Evolutionary conservation across 2,797 vertebrate genomes (phyloP), one percentile per base, ranked within the genome.

Genomic region (Dendrocincla tyrannina): DNA sequence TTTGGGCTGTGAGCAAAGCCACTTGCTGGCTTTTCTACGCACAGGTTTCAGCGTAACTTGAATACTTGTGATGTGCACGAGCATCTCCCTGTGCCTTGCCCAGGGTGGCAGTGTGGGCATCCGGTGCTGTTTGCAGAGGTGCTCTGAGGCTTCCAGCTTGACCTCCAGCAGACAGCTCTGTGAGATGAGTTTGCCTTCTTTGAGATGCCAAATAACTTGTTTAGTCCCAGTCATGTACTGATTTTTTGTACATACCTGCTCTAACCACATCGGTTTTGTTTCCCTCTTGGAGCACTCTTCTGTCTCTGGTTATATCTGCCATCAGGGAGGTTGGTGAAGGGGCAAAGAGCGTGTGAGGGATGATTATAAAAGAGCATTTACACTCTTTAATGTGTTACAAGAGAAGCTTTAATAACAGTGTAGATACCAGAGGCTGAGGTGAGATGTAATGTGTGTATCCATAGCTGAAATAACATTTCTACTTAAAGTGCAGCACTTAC

Each of bases 401-500:
- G 0, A 76, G 81, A 24, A 79, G 74, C 55, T 94, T 86, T 91
- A 91, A 85, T 67, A 46, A 16, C 35, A 52, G 58, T 13, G 35
- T 39, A 63, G 62, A 5, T 32, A 59, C 20, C 74, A 90, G 74
- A 39, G 89, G 74, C 80, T 79, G 70, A 53, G 79, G 24, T 39
- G 86, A 69, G 56, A 49, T 8, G 49, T 52, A 82, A 82, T 70
- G 58, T 3, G 30, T 69, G 44, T 79, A 60, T n/a, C 69, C 74
- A 46, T n/a, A 82, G 59, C 27, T 91, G 92, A 92, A 91, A 89
- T 89, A 67, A 33, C 80, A 53, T 39, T 59, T 74, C 77, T 89
- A 8, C 90, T 80, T 87, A 73, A 79, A 95, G 90, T 44, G 46
- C 63, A 91, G 88, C 94, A 82, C 88, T 97, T 85, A 52, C 2